These are phyloP conservation scores for Euleptes europaea DNA, from an alignment of 2,113 vertebrate genomes.

Conservation along the genomic window DNA sequence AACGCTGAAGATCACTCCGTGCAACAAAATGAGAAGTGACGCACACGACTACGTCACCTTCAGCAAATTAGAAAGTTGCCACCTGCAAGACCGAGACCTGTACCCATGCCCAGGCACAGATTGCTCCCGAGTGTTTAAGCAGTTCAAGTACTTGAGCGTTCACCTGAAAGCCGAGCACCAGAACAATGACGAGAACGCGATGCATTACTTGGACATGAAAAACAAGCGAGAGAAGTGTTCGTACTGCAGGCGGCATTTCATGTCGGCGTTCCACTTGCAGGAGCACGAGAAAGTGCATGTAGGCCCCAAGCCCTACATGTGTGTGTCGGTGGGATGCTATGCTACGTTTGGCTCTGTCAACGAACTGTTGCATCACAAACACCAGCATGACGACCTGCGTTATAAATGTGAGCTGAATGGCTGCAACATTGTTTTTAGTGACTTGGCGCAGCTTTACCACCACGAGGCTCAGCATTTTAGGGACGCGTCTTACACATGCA, in stretches of 20 bases:
- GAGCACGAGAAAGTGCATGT: conserved; percentile 88
- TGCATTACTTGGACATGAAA: conserved; percentile 91
- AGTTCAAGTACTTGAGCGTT: conserved; percentile 94
- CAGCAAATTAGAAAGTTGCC: conserved; percentile 85
- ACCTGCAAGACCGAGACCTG: conserved; percentile 90
- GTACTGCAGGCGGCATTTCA: conserved; percentile 92
- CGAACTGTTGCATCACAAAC: conserved; percentile 91
- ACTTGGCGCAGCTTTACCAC: conserved; percentile 93
- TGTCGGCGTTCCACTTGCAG: conserved; percentile 88
- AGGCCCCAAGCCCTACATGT: conserved; percentile 86
- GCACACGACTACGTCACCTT: conserved; percentile 87
- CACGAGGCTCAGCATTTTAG: conserved; percentile 98
- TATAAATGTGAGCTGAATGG: conserved; percentile 93
- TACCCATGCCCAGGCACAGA: conserved; percentile 92
- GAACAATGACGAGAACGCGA: conserved; percentile 88
- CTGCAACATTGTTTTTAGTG: conserved; percentile 91
- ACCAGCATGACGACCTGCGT: conserved; percentile 86
- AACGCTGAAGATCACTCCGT: conserved; percentile 47
- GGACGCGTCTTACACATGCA: conserved; percentile 91
- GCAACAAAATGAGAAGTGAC: conserved; percentile 80
- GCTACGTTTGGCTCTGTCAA: conserved; percentile 86
- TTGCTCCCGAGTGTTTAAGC: conserved; percentile 89
- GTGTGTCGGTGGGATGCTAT: conserved; percentile 88
- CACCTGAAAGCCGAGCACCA: conserved; percentile 93
- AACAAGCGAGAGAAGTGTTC: conserved; percentile 92